Conservation (phyloP, 1,140 invertebrate genomes). For the Heterodera schachtii region DNA sequence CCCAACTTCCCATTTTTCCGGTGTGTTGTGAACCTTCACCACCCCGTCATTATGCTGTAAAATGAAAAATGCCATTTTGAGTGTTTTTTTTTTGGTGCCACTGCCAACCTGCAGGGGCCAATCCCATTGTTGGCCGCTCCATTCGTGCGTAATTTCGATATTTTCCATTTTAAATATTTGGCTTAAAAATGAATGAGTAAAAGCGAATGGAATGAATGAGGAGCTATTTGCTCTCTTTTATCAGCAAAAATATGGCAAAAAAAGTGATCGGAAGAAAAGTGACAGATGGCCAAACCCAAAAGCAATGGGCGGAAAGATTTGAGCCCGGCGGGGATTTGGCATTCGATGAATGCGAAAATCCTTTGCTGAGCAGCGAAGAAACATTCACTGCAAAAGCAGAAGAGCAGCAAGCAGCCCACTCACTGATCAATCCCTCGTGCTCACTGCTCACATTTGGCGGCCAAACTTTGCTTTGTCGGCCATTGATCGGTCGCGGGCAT, state of each 20-base stretch:
- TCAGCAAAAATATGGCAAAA: neutral
- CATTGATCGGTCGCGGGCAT: too few relatives aligned
- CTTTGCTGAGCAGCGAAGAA: too few relatives aligned
- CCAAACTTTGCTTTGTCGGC: too few relatives aligned
- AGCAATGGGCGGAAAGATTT: too few relatives aligned
- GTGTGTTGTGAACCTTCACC: conserved; percentile 54
- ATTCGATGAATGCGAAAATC: too few relatives aligned
- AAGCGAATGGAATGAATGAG: neutral
- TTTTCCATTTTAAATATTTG: conserved; percentile 6
- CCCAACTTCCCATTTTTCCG: conserved; percentile 64
- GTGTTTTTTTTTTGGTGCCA: neutral
- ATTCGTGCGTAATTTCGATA: conserved; percentile 29
- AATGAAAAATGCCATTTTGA: neutral
- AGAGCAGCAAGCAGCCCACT: too few relatives aligned
- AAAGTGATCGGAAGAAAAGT: neutral
- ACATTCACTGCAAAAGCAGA: too few relatives aligned
- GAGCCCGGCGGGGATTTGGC: too few relatives aligned
- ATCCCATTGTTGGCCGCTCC: conserved; percentile 30
- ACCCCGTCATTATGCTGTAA: conserved; percentile 42
- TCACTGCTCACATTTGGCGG: too few relatives aligned
- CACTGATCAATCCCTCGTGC: too few relatives aligned
- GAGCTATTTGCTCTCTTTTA: neutral
- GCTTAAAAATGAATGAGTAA: neutral
- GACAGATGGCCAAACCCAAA: neutral
- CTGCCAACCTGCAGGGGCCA: conserved; percentile 17